Evolutionary conservation across 2,797 vertebrate species (phyloP).

Genomic region (Cygnus olor): DNA sequence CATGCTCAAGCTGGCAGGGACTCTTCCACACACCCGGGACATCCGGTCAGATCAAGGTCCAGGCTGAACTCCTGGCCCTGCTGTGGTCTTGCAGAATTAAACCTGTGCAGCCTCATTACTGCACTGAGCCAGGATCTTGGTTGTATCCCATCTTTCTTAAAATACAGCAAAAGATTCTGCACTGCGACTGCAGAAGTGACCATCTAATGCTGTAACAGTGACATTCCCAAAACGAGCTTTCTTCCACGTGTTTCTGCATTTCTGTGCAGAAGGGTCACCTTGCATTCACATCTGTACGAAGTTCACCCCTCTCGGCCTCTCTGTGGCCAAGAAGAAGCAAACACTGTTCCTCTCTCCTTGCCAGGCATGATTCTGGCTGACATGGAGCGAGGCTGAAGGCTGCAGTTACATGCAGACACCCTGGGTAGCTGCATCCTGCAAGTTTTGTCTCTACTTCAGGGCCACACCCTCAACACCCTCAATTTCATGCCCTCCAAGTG

Average conservation of each 20-base stretch:
- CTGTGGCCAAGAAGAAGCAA: background rate
- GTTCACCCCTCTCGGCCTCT: background rate
- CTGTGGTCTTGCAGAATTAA: background rate
- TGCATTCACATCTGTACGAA: background rate
- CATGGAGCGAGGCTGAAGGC: fast-evolving
- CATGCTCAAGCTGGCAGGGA: background rate
- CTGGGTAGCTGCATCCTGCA: background rate
- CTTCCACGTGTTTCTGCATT: background rate
- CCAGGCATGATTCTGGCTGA: fast-evolving
- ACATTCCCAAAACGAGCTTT: background rate
- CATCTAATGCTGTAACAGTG: background rate
- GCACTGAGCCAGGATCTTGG: background rate
- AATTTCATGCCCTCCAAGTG: background rate
- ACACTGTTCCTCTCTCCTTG: background rate
- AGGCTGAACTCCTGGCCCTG: background rate
- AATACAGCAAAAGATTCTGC: background rate
- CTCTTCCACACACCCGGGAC: background rate
- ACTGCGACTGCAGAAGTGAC: background rate
- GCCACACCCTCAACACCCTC: background rate
- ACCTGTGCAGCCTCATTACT: background rate
- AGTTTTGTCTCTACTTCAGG: background rate
- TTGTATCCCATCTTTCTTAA: background rate
- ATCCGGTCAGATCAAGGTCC: background rate
- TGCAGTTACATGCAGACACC: fast-evolving
- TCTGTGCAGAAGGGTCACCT: background rate